Evolutionary conservation across 2,888 invertebrate genomes (phyloP).

Genomic region (Idaea biselata): DNA sequence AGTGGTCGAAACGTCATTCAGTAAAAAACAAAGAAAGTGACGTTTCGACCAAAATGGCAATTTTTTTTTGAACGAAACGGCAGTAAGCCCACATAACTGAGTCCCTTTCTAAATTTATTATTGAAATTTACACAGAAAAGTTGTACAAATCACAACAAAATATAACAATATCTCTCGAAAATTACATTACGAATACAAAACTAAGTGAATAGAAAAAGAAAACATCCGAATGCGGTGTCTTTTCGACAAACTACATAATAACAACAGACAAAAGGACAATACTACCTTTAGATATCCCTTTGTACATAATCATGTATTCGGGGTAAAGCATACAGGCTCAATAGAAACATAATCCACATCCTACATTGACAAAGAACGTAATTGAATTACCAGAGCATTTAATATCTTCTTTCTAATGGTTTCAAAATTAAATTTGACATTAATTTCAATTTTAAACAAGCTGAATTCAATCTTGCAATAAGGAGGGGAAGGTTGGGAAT

Average conservation of each 20-base stretch:
- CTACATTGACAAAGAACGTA: conserved; percentile 75
- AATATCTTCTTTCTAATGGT: conserved; percentile 72
- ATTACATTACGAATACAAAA: not conserved
- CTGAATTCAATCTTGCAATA: not conserved
- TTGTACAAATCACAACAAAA: not conserved
- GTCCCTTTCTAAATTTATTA: too few relatives aligned
- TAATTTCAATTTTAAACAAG: conserved; percentile 1
- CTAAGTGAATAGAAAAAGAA: conserved; percentile 2
- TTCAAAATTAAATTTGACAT: conserved; percentile 15
- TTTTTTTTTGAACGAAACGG: too few relatives aligned
- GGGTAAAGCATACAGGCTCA: conserved; percentile 65
- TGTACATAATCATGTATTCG: conserved; percentile 66
- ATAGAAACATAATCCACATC: conserved; percentile 79
- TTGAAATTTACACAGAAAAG: not conserved
- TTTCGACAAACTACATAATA: conserved; percentile 49
- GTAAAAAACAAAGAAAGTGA: too few relatives aligned
- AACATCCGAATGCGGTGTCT: conserved; percentile 45
- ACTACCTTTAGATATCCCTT: conserved; percentile 60
- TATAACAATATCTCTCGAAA: not conserved
- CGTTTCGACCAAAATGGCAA: too few relatives aligned
- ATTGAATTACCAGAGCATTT: conserved; percentile 78
- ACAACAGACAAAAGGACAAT: conserved; percentile 57
- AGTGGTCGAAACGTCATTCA: too few relatives aligned
- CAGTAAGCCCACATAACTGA: too few relatives aligned
- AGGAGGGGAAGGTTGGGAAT: not conserved